Evolutionary conservation across 1,140 invertebrate genomes (phyloP).

Genomic region (Tetragnatha versicolor): DNA sequence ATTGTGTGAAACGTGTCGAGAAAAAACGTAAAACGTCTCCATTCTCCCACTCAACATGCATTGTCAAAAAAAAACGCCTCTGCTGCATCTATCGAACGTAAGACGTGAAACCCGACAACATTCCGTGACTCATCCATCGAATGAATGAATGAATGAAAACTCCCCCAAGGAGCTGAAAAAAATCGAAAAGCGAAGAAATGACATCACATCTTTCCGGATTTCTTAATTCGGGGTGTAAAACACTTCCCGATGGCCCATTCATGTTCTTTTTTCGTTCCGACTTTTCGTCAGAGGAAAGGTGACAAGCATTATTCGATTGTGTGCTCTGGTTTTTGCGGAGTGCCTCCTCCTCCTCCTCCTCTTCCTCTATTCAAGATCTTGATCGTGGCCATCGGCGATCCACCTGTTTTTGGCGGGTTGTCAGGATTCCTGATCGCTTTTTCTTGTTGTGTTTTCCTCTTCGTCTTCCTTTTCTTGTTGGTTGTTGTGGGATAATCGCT

Average conservation of each 20-base stretch:
- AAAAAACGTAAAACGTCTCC: too few species aligned
- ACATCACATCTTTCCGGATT: not conserved
- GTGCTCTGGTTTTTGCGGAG: not conserved
- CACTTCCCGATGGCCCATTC: not conserved
- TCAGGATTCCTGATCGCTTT: too few species aligned
- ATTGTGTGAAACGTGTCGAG: too few species aligned
- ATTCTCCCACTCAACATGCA: too few species aligned
- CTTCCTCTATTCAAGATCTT: not conserved
- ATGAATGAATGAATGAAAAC: too few species aligned
- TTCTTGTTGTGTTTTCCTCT: too few species aligned
- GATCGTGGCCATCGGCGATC: not conserved
- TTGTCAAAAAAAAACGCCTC: too few species aligned
- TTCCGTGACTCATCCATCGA: constrained; percentile 2
- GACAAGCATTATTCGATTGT: not conserved
- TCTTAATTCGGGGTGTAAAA: not conserved
- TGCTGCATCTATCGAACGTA: too few species aligned
- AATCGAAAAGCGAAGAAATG: not conserved
- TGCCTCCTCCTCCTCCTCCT: not conserved
- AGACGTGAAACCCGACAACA: too few species aligned
- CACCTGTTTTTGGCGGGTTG: too few species aligned
- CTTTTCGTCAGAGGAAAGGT: not conserved
- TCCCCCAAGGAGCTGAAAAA: not conserved
- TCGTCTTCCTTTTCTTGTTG: not conserved
- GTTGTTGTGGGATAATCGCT: not conserved
- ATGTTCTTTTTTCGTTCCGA: not conserved